A percentile compares a stretch with the other conserved stretches of the same genome.
These are phyloP conservation scores for Halichoeres trimaculatus DNA, from an alignment of 2,113 vertebrate genomes.

Conservation along the genomic window DNA sequence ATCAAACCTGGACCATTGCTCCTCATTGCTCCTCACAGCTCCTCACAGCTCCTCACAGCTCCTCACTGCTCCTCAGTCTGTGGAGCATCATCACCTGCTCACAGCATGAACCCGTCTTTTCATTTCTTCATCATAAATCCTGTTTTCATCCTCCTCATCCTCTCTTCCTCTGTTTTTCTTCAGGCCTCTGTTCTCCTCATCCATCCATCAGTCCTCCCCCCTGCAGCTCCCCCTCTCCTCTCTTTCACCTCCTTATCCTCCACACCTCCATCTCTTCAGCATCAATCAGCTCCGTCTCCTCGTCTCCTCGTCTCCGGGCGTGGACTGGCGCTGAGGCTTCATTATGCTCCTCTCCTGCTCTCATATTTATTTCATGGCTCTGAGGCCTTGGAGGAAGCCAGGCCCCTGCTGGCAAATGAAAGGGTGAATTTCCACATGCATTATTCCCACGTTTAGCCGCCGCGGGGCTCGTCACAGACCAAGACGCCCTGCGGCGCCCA, in stretches of 20 bases:
- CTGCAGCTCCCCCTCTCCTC: conserved; percentile 12
- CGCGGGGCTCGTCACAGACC: conserved; percentile 33
- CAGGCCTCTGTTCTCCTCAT: conserved; percentile 8
- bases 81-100: too few relatives aligned
- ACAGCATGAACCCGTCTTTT: too few relatives aligned
- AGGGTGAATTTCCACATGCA: conserved; percentile 81
- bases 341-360: conserved; percentile 52
- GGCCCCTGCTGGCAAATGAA: conserved; percentile 71
- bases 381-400: conserved; percentile 51
- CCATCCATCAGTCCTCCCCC: not conserved
- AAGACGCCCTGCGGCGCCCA: conserved; percentile 15
- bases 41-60: too few relatives aligned
- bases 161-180: too few relatives aligned
- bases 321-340: conserved; percentile 52
- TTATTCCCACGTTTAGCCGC: conserved; percentile 65
- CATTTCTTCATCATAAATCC: too few relatives aligned
- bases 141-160: too few relatives aligned
- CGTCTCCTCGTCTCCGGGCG: conserved; percentile 3
- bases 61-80: too few relatives aligned
- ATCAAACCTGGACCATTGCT: too few relatives aligned
- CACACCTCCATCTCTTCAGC: not conserved
- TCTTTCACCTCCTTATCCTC: conserved; percentile 21
- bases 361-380: conserved; percentile 82
- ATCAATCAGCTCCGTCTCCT: too few relatives aligned
- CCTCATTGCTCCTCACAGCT: too few relatives aligned